Conservation (phyloP, 2,113 vertebrate genomes). For the Beaufortia kweichowensis region DNA sequence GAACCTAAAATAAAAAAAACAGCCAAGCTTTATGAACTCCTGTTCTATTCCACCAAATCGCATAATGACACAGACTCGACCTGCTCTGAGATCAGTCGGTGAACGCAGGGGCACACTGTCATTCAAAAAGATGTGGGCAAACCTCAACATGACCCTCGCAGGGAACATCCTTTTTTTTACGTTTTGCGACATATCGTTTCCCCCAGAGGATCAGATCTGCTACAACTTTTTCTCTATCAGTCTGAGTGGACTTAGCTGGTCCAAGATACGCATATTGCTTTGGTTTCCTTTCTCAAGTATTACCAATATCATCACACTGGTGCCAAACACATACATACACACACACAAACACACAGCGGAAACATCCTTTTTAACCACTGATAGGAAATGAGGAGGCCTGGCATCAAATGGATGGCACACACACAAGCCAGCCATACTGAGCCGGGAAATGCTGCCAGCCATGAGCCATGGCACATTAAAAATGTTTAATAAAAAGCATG, state of each 20-base stretch:
- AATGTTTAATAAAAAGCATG: slow-evolving; percentile 63
- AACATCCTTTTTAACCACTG: slow-evolving; percentile 83
- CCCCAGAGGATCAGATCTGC: not conserved
- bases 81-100: not conserved
- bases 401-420: slow-evolving; percentile 83
- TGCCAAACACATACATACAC: slow-evolving; percentile 29
- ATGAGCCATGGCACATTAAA: slow-evolving; percentile 69
- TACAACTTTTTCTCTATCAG: not conserved
- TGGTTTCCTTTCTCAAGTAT: slow-evolving; percentile 24
- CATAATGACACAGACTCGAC: not conserved
- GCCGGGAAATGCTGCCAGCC: slow-evolving; percentile 79
- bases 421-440: slow-evolving; percentile 79
- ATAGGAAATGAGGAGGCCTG: slow-evolving; percentile 83
- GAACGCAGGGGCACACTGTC: not conserved
- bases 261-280: slow-evolving; percentile 11
- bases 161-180: not conserved
- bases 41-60: not conserved
- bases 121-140: not conserved
- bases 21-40: not conserved
- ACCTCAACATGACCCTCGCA: not conserved
- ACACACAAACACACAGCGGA: slow-evolving; percentile 62
- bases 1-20: no score
- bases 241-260: not conserved
- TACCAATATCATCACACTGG: slow-evolving; percentile 12
- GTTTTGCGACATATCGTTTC: not conserved